Evolutionary conservation across 2,113 vertebrate genomes (phyloP), one percentile per base, ranked within the genome.

Genomic region (Cygnus atratus): DNA sequence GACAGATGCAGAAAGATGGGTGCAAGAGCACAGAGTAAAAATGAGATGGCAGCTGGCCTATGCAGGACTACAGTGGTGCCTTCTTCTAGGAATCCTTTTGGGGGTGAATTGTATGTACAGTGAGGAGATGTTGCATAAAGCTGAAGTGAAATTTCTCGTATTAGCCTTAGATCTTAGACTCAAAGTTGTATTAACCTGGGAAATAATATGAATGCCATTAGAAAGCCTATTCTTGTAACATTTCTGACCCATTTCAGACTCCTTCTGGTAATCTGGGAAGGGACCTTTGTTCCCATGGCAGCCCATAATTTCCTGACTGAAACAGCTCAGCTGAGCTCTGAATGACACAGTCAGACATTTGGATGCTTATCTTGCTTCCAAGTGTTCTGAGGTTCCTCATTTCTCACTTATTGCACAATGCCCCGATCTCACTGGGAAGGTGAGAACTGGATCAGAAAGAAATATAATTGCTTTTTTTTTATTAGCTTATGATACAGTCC

Each of bases 381-480:
- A 95, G 72, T 43, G 94, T 93, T 97, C 92, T 18, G 96, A 95
- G 65, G 25, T 93, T 97, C 73, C 77, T 87, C 94, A 96, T 95
- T 97, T 97, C 92, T 87, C 93, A 81, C 94, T 82, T 95, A 78
- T 98, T 98, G 97, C 98, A 96, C 98, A 98, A 98, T 90, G 94
- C 77, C 90, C 95, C 84, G n/a, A 93, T 97, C 97, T 97, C 93
- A 95, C 97, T 86, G 90, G 97, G 97, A 98, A 98, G 97, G 98
- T 95, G 88, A 98, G 97, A 98, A 97, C 95, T 95, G 97, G 97
- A 98, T 98, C 98, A 98, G 97, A 98, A 98, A 97, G 97, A 95
- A 98, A 97, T 95, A 95, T 98, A 98, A 98, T 98, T 98, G 97
- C 97, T 92, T 98, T 98, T 94, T 97, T 97, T 98, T 98, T 98